Conservation (phyloP, 2,888 invertebrate species). For the Diplazon laetatorius region DNA sequence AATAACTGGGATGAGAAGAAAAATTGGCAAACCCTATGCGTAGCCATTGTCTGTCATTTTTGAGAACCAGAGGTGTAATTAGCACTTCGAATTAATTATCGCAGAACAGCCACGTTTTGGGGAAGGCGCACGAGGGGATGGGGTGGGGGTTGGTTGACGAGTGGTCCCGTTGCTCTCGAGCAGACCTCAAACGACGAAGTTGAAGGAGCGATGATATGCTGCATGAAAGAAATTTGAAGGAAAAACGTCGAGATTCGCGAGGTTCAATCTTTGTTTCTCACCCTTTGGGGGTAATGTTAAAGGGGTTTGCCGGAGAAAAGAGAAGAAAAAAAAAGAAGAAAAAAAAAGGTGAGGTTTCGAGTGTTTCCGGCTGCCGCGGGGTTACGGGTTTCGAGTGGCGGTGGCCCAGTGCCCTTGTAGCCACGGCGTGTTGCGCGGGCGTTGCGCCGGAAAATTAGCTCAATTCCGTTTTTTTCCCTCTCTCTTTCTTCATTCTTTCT, state of each 20-base stretch:
- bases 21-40: background rate
- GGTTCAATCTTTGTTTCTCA: constrained; percentile 60
- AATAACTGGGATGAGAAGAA: no score
- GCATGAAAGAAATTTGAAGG: constrained; percentile 31
- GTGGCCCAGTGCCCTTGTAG: constrained; percentile 75
- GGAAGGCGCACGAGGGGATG: background rate
- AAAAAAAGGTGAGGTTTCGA: constrained; percentile 15
- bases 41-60: background rate
- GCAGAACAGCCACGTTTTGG: background rate
- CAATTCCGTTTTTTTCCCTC: constrained; percentile 72
- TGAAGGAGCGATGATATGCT: background rate
- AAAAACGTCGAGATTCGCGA: constrained; percentile 43
- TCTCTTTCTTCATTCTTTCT: no score
- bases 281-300: constrained; percentile 37
- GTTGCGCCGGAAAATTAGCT: constrained; percentile 74
- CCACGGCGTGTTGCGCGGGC: constrained; percentile 49
- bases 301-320: constrained; percentile 19
- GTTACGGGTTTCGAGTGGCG: constrained; percentile 62
- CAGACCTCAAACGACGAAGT: constrained; percentile 4
- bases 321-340: no score
- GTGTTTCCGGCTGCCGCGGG: constrained; percentile 58
- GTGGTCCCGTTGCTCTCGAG: background rate
- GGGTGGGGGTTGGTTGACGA: background rate
- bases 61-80: background rate
- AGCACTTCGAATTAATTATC: background rate